phyloP scores from a whole-genome alignment of 2,113 vertebrate species.

The Pygoscelis adeliae region DNA sequence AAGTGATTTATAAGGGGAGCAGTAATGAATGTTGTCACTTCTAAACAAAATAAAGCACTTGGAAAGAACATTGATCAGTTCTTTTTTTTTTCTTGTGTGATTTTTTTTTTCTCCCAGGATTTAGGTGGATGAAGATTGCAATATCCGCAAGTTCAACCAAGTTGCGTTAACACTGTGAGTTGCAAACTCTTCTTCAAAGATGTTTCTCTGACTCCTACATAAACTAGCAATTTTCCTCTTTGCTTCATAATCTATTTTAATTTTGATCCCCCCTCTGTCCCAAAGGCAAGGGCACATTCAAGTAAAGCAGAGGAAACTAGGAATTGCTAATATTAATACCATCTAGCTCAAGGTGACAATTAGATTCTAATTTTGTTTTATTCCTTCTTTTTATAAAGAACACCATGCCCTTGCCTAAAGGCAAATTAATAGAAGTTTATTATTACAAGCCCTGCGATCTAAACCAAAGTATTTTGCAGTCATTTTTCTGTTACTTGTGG shows the following conservation, averaged over 20 bases:
- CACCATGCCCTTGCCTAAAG: neutral
- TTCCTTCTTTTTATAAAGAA: neutral
- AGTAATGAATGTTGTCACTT: slow-evolving; percentile 20
- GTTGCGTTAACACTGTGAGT: neutral
- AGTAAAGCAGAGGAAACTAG: neutral
- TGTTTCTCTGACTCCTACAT: neutral
- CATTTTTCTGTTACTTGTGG: neutral
- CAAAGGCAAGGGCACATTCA: neutral
- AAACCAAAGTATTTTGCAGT: neutral
- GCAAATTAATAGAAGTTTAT: neutral
- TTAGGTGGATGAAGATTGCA: neutral
- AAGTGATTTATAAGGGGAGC: slow-evolving; percentile 18
- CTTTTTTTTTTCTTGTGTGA: rapidly evolving
- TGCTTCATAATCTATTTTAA: neutral
- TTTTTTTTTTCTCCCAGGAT: neutral
- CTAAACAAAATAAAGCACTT: slow-evolving; percentile 16
- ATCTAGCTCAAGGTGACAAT: neutral
- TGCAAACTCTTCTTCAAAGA: neutral
- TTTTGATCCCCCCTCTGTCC: neutral
- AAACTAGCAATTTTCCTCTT: neutral
- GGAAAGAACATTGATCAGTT: neutral
- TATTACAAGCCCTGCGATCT: neutral
- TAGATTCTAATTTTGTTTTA: neutral
- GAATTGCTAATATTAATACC: neutral
- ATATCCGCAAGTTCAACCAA: neutral